These are phyloP conservation scores for Tromatobia lineatoria DNA, from an alignment of 2,888 invertebrate genomes.

Conservation along the genomic window DNA sequence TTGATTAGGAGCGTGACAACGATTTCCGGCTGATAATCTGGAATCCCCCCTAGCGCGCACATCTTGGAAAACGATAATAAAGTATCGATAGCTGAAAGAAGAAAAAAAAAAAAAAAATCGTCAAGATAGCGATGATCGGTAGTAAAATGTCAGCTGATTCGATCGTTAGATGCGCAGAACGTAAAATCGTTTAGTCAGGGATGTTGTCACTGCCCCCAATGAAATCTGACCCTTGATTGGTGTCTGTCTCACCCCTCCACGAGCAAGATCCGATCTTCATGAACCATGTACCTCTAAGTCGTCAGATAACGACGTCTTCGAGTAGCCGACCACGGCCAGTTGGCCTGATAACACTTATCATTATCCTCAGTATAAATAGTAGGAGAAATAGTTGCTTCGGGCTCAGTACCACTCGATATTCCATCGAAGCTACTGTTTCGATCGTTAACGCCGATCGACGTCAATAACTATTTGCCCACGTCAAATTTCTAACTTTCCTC, in stretches of 20 bases:
- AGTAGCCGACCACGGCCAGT: slow-evolving; percentile 76
- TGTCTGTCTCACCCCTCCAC: slow-evolving; percentile 72
- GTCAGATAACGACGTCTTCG: slow-evolving; percentile 77
- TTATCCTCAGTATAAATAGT: slow-evolving; percentile 80
- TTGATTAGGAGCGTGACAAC: slow-evolving; percentile 37
- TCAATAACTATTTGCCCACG: background rate
- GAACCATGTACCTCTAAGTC: slow-evolving; percentile 79
- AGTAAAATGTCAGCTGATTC: slow-evolving; percentile 19
- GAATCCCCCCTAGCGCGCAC: slow-evolving; percentile 7
- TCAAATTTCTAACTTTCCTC: background rate
- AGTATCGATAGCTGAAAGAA: background rate
- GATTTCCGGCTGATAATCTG: slow-evolving; percentile 52
- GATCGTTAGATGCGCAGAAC: slow-evolving; percentile 41
- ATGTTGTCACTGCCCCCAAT: slow-evolving; percentile 67
- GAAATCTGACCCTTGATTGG: slow-evolving; percentile 74
- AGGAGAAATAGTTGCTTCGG: slow-evolving; percentile 78
- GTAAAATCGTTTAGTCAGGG: slow-evolving; percentile 28
- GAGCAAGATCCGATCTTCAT: slow-evolving; percentile 72
- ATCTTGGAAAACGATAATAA: background rate
- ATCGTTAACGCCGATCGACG: background rate
- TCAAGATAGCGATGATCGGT: background rate
- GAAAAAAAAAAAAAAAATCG: too few species aligned
- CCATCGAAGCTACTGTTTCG: slow-evolving; percentile 40
- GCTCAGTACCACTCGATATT: slow-evolving; percentile 78
- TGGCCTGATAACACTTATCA: slow-evolving; percentile 83